Evolutionary conservation across 2,113 vertebrate genomes (phyloP), one percentile per base, ranked within the genome.

Genomic region (Chionis minor): DNA sequence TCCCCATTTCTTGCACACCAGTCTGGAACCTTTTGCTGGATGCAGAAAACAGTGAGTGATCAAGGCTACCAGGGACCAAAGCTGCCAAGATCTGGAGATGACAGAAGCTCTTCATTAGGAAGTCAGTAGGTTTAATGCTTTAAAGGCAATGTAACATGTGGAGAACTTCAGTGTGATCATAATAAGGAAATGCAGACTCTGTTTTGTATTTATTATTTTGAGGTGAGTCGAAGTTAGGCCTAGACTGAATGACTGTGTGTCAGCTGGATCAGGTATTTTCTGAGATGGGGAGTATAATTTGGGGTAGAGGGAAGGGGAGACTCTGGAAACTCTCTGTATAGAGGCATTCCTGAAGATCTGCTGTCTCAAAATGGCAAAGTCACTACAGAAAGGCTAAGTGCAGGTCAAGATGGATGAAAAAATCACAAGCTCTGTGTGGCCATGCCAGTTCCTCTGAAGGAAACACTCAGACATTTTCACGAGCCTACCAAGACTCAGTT

Each of bases 1-100:
- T 96, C 81, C 81, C 44, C 38, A 32, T 78, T 88, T 93, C 73
- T 95, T 94, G 65, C 56, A 70, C 86, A 63, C 84, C 45, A 62
- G 42, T 81, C 77, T 86, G 75, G n/a, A 92, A 79, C 12, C 16
- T 81, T 94, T 88, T 79, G 69, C 54, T 94, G 61, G 71, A 74
- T 6, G 12, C 19, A 66, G 65, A 86, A 90, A 92, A 59, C 1
- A 0, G 49, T 62, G 45, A 61, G 44, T 54, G 62, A 80, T 45
- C 17, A 54, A 55, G 44, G 54, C n/a, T 40, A 77, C 40, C 6
- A 3, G 33, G 44, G 23, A 70, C 13, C 55, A 91, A 61, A 86
- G 59, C 16, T 45, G 59, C 54, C 65, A 77, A 79, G 70, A 75
- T 44, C 10, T 51, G 24, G 26, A 38, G 30, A 55, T 87, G 49